Percentiles rank a stretch among this genome's conserved stretches.
Evolutionary conservation across 2,888 invertebrate species (phyloP).

Genomic region (Tenthredo notha): DNA sequence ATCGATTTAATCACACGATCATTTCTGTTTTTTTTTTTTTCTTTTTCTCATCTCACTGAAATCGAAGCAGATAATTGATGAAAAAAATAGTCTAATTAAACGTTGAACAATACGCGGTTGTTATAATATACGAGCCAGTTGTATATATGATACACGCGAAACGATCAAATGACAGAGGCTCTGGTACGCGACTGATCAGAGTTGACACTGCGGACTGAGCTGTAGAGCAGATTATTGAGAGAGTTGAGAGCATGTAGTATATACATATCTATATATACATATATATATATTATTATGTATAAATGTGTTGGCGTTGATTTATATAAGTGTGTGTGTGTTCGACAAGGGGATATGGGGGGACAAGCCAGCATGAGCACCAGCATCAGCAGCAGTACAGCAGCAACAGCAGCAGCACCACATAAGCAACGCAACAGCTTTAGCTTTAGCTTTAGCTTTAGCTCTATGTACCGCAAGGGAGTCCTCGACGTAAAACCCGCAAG

Average conservation of each 20-base stretch:
- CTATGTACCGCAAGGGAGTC: background rate
- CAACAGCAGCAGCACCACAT: too few species aligned
- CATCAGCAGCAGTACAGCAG: background rate
- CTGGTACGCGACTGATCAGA: slow-evolving; percentile 22
- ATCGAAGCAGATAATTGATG: background rate
- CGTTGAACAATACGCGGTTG: background rate
- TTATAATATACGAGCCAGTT: background rate
- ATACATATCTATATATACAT: too few species aligned
- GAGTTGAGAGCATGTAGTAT: background rate
- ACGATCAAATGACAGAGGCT: slow-evolving; percentile 40
- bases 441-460: background rate
- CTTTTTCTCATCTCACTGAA: background rate
- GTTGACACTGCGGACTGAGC: slow-evolving; percentile 25
- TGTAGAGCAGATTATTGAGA: slow-evolving; percentile 8
- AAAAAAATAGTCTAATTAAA: too few species aligned
- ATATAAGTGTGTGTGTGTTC: background rate
- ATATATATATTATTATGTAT: background rate
- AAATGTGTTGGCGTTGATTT: background rate
- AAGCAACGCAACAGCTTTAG: too few species aligned
- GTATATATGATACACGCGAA: background rate
- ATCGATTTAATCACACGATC: too few species aligned
- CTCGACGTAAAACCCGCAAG: slow-evolving; percentile 2
- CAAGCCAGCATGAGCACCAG: background rate
- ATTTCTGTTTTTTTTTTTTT: background rate
- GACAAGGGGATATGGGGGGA: background rate